Base-by-base conservation (phyloP, 1,140 invertebrate species). In the Lepidurus couesii region DNA sequence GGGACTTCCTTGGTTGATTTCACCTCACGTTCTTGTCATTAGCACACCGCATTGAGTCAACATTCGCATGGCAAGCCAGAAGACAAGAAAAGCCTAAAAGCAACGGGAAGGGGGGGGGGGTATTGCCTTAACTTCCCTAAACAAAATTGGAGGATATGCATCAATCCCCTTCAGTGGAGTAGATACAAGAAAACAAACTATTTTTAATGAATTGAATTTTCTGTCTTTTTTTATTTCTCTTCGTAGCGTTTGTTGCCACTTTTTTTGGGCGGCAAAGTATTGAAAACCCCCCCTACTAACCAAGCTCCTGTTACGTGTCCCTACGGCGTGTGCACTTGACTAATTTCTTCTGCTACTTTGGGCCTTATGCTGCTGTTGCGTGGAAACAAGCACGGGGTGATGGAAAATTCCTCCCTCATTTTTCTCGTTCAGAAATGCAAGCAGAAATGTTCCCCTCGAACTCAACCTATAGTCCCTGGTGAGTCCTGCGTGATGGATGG, bases 11-110 rank as follows among this genome's bases (percentile, higher is more conserved):
- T 65, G 16, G 53, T 65, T 65, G 53, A 65, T 13, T 65, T 65
- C 53, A 65, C n/a, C 53, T 65, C 53, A 65, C 53, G 53, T 65
- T 16, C 21, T 21, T 65, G 53, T 65, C 53, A 65, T 65, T 65
- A 65, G 53, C 53, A 65, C 53, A 65, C 53, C n/a, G 53, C 53
- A 65, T 65, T 65, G 53, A 65, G 53, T 65, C 53, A 65, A 65
- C 53, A 65, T 65, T 65, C 53, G 53, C 34, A 21, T 65, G 53
- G 21, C 4, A 65, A 65, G 53, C n/a, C 53, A 65, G n/a, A 65
- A 65, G 53, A 65, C 53, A 16, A 65, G 53, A 65, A 65, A 65
- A 65, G 53, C 53, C 53, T 65, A 65, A 65, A 65, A 65, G 53
- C 53, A n/a, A 13, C 53, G 53, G 53, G 53, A n/a, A 21, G n/a